Percentiles rank a stretch among this genome's conserved stretches.
Conservation (phyloP, 2,797 vertebrate species). For the Melopsittacus undulatus region DNA sequence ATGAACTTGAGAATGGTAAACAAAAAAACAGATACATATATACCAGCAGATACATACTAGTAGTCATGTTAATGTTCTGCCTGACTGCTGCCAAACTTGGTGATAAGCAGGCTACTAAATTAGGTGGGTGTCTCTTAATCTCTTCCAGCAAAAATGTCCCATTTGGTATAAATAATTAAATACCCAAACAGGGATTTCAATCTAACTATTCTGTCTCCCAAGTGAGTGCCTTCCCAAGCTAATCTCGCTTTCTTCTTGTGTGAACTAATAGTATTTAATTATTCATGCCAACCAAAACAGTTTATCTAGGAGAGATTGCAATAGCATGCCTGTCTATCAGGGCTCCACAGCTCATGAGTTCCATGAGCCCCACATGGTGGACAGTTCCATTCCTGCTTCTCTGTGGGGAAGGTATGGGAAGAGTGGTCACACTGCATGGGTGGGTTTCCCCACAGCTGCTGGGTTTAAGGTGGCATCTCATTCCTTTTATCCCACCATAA, state of each 20-base stretch:
- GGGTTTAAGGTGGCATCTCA: background rate
- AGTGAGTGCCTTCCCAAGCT: background rate
- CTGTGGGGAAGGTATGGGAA: background rate
- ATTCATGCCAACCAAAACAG: conserved; percentile 10
- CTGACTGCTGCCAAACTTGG: background rate
- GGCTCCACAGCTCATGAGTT: background rate
- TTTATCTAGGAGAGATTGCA: background rate
- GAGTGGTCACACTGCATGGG: background rate
- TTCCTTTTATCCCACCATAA: background rate
- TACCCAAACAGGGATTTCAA: background rate
- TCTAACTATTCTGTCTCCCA: background rate
- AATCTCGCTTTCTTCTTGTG: background rate
- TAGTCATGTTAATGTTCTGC: background rate
- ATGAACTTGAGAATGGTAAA: background rate
- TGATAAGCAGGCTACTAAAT: background rate
- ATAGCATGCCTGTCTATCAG: background rate
- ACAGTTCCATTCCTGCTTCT: background rate
- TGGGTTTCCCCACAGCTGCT: background rate
- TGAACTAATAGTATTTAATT: background rate
- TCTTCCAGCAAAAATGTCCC: background rate
- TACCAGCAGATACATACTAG: background rate
- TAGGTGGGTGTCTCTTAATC: background rate
- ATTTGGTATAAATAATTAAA: background rate
- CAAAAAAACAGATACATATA: background rate
- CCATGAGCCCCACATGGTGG: fast-evolving